phyloP scores from a whole-genome alignment of 2,888 invertebrate genomes.

The Andrena flavipes region DNA sequence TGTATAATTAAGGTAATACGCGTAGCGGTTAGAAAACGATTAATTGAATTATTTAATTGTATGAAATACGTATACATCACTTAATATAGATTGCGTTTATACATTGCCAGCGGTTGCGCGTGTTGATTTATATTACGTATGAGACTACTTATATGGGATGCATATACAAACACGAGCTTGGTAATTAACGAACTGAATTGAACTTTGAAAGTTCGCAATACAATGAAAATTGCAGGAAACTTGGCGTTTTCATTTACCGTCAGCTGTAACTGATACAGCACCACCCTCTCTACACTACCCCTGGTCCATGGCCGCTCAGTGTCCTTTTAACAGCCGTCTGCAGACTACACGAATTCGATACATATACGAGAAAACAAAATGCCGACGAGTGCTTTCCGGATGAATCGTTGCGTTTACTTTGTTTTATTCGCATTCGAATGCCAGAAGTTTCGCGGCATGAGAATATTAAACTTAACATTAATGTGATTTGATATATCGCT shows the following conservation, averaged over 20 bases:
- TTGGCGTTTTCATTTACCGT: conserved; percentile 2
- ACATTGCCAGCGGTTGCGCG: conserved; percentile 13
- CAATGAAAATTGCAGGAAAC: background rate
- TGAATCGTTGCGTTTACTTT: conserved; percentile 24
- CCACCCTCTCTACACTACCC: conserved; percentile 41
- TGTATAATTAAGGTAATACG: background rate
- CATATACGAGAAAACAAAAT: conserved; percentile 63
- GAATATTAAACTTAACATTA: conserved; percentile 31
- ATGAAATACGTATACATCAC: conserved; percentile 24
- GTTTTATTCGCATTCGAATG: conserved; percentile 19
- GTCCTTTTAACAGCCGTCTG: conserved; percentile 49
- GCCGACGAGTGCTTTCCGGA: conserved; percentile 36
- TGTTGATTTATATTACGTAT: conserved; percentile 9
- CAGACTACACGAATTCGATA: conserved; percentile 46
- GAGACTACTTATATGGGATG: background rate
- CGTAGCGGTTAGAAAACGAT: conserved; percentile 9
- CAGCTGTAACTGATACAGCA: background rate
- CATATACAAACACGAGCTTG: background rate
- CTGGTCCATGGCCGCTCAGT: conserved; percentile 34
- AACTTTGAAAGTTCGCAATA: background rate
- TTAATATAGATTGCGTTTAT: conserved; percentile 19
- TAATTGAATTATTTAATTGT: conserved; percentile 28
- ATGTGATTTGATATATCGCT: conserved; percentile 26
- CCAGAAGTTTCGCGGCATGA: conserved; percentile 14
- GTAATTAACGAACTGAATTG: background rate